Conservation (phyloP, 2,113 vertebrate species). For the Xenotilapia longispinis region DNA sequence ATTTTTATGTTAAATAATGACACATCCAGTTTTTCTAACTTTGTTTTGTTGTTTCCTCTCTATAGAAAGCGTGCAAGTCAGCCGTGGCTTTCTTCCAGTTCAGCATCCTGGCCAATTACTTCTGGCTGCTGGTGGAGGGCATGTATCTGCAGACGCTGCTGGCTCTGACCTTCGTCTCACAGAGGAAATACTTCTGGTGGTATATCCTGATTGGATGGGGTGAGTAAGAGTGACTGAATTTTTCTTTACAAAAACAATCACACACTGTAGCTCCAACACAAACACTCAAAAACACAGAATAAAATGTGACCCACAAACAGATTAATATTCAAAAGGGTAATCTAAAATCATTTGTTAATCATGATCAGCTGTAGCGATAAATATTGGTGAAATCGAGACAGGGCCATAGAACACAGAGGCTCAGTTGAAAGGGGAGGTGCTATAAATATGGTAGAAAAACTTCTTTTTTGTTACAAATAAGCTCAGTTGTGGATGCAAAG, state of each 20-base stretch:
- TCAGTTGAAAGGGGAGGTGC: neutral
- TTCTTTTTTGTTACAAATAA: rapidly evolving
- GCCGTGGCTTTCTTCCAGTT: slow-evolving; percentile 83
- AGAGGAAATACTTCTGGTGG: slow-evolving; percentile 85
- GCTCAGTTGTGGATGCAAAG: neutral
- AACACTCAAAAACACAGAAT: neutral
- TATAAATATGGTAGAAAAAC: neutral
- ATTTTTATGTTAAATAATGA: neutral
- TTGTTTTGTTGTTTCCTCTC: neutral
- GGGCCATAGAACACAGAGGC: neutral
- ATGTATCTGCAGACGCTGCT: slow-evolving; percentile 86
- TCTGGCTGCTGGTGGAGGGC: slow-evolving; percentile 86
- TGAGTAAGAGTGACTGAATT: slow-evolving; percentile 49
- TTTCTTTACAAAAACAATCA: neutral
- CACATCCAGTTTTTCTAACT: neutral
- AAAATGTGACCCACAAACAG: neutral
- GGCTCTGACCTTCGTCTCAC: slow-evolving; percentile 80
- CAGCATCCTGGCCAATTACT: slow-evolving; percentile 85
- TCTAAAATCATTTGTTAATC: neutral
- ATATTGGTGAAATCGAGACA: neutral
- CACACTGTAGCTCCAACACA: neutral
- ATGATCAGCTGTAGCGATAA: neutral
- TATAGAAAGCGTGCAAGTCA: slow-evolving; percentile 73
- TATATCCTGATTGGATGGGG: slow-evolving; percentile 85
- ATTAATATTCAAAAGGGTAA: neutral